These are phyloP conservation scores for Ranitomeya imitator DNA, from an alignment of 2,113 vertebrate species.

Conservation along the genomic window DNA sequence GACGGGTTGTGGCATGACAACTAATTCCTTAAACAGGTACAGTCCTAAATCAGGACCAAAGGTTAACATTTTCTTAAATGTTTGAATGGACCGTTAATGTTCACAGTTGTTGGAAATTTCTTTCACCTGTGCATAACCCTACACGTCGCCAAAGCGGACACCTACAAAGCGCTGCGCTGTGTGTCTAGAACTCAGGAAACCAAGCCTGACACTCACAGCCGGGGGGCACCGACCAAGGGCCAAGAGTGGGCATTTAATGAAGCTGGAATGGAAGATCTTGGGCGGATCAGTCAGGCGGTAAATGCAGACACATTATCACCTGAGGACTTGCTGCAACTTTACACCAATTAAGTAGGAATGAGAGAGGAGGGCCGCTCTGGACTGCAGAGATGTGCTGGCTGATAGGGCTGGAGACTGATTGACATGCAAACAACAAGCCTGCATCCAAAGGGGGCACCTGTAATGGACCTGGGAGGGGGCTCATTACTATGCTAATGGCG, in stretches of 20 bases:
- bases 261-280: slow-evolving; percentile 67
- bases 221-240: slow-evolving; percentile 63
- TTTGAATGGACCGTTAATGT: too few species aligned
- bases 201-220: slow-evolving; percentile 71
- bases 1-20: too few species aligned
- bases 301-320: slow-evolving; percentile 79
- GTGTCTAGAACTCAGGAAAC: slow-evolving; percentile 70
- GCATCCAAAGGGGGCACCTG: background rate
- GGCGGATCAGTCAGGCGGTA: slow-evolving; percentile 74
- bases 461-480: slow-evolving; percentile 16
- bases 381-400: slow-evolving; percentile 64
- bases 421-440: background rate
- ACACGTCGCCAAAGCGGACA: background rate
- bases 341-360: slow-evolving; percentile 76
- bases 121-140: background rate
- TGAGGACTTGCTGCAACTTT: slow-evolving; percentile 74
- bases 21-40: too few species aligned
- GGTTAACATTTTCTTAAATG: too few species aligned
- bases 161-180: slow-evolving; percentile 44
- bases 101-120: background rate
- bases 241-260: slow-evolving; percentile 71
- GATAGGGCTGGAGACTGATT: slow-evolving; percentile 66
- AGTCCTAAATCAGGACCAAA: too few species aligned
- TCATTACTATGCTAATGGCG: slow-evolving; percentile 3
- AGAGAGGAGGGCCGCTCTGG: slow-evolving; percentile 67